Percentiles rank a stretch among this genome's conserved stretches.
Evolutionary conservation across 1,140 invertebrate species (phyloP).

Genomic region (Conus ventricosus): DNA sequence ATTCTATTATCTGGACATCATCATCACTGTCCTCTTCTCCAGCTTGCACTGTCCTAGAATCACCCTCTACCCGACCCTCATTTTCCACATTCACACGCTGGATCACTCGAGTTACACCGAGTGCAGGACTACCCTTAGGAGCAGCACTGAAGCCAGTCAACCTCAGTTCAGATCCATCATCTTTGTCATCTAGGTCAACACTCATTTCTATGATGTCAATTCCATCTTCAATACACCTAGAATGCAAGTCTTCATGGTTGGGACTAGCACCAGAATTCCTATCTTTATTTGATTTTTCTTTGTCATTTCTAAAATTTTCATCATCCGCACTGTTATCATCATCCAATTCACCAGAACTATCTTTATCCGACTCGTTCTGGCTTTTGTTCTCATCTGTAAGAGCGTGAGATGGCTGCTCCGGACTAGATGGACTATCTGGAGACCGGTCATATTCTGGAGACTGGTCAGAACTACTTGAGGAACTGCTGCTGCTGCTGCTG

Average conservation of each 20-base stretch:
- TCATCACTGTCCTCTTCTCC: conserved; percentile 23
- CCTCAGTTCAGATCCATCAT: not conserved
- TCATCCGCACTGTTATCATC: not conserved
- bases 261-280: not conserved
- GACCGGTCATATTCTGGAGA: conserved; percentile 2
- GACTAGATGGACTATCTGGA: not conserved
- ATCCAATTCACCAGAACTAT: not conserved
- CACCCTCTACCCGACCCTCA: conserved; percentile 7
- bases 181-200: conserved; percentile 18
- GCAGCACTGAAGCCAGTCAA: not conserved
- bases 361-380: not conserved
- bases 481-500: not conserved
- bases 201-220: conserved; percentile 23
- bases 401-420: not conserved
- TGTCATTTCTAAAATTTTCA: not conserved
- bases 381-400: not conserved
- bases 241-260: not conserved
- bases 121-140: not conserved
- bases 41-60: conserved; percentile 27
- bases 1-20: conserved; percentile 34
- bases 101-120: conserved; percentile 26
- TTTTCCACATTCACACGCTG: not conserved
- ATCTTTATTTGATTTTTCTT: not conserved
- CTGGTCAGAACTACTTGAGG: not conserved
- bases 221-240: not conserved